Conservation (phyloP, 2,113 vertebrate species). For the Grallaria varia region DNA sequence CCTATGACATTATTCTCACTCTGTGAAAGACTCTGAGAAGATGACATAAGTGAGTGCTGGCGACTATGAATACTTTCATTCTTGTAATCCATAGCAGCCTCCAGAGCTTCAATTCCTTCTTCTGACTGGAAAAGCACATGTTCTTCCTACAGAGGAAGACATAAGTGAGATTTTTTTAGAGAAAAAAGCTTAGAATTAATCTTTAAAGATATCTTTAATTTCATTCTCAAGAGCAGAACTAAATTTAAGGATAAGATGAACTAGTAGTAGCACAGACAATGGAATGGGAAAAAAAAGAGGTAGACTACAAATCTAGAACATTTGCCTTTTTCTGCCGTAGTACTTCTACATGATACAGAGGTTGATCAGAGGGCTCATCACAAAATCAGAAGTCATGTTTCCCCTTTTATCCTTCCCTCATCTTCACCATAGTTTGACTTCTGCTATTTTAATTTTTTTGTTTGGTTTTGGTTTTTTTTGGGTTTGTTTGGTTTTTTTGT, state of each 20-base stretch:
- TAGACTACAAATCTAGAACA: not conserved
- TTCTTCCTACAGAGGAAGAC: slow-evolving; percentile 79
- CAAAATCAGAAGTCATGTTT: not conserved
- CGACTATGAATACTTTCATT: slow-evolving; percentile 79
- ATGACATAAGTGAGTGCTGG: slow-evolving; percentile 74
- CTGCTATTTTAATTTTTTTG: not conserved
- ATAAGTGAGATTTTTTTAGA: not conserved
- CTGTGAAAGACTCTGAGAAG: slow-evolving; percentile 65
- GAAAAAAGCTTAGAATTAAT: not conserved
- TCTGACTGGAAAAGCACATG: slow-evolving; percentile 84
- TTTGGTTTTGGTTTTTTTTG: too few relatives aligned
- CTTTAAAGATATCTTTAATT: not conserved
- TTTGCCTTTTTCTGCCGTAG: not conserved
- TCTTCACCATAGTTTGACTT: not conserved
- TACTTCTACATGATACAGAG: not conserved
- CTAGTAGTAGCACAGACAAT: not conserved
- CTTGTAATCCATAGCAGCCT: slow-evolving; percentile 87
- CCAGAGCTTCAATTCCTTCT: slow-evolving; percentile 87
- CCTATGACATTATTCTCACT: slow-evolving; percentile 76
- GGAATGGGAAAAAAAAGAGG: not conserved
- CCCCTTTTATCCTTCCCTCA: not conserved
- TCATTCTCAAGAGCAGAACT: not conserved
- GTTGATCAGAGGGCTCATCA: not conserved
- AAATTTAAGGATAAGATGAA: not conserved
- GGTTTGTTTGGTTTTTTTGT: too few relatives aligned